Conservation (phyloP, 2,888 invertebrate species). For the Zele albiditarsus region DNA sequence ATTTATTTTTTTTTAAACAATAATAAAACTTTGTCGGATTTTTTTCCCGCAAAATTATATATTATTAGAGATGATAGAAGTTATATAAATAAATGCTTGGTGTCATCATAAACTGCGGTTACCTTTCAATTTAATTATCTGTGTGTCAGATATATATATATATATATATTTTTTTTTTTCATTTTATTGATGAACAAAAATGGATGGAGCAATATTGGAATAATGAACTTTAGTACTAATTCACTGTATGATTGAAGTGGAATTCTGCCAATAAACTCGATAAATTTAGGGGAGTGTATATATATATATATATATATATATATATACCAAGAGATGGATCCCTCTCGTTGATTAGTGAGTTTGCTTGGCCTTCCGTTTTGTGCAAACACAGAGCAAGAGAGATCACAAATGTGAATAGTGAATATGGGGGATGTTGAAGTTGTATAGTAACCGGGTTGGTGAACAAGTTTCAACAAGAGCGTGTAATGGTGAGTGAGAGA, state of each 20-base stretch:
- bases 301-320: too few relatives aligned
- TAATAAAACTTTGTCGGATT: too few relatives aligned
- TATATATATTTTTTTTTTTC: too few relatives aligned
- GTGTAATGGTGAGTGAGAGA: not conserved
- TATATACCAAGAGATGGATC: not conserved
- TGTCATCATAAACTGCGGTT: too few relatives aligned
- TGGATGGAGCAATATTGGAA: not conserved
- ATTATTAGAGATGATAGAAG: too few relatives aligned
- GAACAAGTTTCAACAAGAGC: not conserved
- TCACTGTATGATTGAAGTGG: slow-evolving; percentile 24
- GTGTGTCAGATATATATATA: too few relatives aligned
- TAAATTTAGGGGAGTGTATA: not conserved
- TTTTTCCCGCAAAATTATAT: too few relatives aligned
- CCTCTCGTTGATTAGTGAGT: slow-evolving; percentile 28
- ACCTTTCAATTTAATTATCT: too few relatives aligned
- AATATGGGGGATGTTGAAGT: not conserved
- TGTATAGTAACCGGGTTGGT: not conserved
- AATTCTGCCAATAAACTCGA: not conserved
- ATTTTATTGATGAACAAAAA: too few relatives aligned
- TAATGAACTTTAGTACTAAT: not conserved
- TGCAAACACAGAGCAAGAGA: slow-evolving; percentile 14
- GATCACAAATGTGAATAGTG: not conserved
- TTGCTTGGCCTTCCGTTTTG: slow-evolving; percentile 18
- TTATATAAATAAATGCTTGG: too few relatives aligned
- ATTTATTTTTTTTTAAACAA: too few relatives aligned